Evolutionary conservation across 2,113 vertebrate species (phyloP), one percentile per base, ranked within the genome.

Genomic region (Stomatorhinus ivindoensis): DNA sequence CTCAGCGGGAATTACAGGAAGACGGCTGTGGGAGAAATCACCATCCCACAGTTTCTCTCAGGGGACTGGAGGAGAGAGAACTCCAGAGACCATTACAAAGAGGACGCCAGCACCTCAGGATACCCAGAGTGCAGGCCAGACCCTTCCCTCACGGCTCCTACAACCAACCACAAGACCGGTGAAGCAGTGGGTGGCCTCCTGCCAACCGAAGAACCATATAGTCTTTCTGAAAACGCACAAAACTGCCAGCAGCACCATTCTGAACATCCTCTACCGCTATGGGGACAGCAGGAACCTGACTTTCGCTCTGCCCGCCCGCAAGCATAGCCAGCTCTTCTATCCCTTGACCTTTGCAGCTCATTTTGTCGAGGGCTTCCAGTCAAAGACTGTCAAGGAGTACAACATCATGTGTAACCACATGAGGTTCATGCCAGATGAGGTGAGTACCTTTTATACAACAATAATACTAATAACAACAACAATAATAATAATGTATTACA

Each of bases 161-260:
- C 61, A 69, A 31, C 27, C 61, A 31, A 69, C n/a, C n/a, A 69
- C 61, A 31, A 69, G 61, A 31, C n/a, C 61, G 31, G 61, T 31
- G 61, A 69, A 31, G 27, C 61, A 31, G 10, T n/a, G n/a, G 61
- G 61, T 4, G 3, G 61, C 11, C n/a, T 11, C n/a, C 42, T 47
- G 95, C 88, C 90, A 0, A 0, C 93, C 95, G 0, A 93, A 92
- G 92, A 95, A 91, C 19, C 96, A 97, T 0, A 83, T 98, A 50
- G 95, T 97, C 94, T 98, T 98, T 93, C 96, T 98, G 50, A 97
- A 98, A 94, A 98, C 97, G 0, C 97, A 98, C 93, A 98, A 98
- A 93, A 97, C 97, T 0, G 97, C 96, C 87, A 96, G 97, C 95
- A 98, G 97, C 95, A 97, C 97, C 0, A 47, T 97, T 85, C 91